These are phyloP conservation scores for Mimumesa dahlbomi DNA, from an alignment of 2,888 invertebrate genomes.

Conservation along the genomic window DNA sequence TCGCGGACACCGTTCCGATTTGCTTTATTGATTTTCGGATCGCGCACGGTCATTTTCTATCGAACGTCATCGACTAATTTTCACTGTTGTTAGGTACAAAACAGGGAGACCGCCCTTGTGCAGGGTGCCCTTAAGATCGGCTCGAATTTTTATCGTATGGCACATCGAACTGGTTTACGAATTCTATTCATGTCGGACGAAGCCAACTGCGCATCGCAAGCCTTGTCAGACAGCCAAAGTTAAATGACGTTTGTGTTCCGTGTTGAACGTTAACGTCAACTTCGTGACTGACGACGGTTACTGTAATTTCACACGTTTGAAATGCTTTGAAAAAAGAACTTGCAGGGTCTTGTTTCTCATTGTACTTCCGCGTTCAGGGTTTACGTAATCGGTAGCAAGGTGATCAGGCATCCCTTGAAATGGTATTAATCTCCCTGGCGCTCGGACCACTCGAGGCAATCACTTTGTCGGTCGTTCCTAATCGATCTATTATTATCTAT, in stretches of 20 bases:
- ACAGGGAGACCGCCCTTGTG: too few species aligned
- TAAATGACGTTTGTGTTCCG: not conserved
- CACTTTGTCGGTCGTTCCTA: slow-evolving; percentile 25
- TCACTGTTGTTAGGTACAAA: too few species aligned
- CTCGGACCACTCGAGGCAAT: slow-evolving; percentile 10
- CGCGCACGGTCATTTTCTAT: not conserved
- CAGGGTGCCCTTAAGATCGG: too few species aligned
- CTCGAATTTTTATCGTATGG: not conserved
- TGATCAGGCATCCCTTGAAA: not conserved
- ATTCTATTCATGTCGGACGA: slow-evolving; percentile 14
- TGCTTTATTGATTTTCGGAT: not conserved
- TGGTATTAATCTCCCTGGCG: slow-evolving; percentile 14
- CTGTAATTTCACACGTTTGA: not conserved
- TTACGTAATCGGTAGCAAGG: not conserved
- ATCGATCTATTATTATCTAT: slow-evolving; percentile 28
- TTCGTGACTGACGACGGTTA: not conserved
- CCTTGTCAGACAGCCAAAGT: slow-evolving; percentile 38
- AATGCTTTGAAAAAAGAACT: too few species aligned
- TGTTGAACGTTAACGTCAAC: not conserved
- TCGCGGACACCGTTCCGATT: not conserved
- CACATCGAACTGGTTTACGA: not conserved
- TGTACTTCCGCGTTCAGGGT: not conserved
- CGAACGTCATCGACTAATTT: too few species aligned
- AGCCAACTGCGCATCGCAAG: slow-evolving; percentile 45
- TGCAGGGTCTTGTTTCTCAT: too few species aligned